Conservation (phyloP, 92 coral and sea anemone genomes). For the Parazoanthus darwini region DNA sequence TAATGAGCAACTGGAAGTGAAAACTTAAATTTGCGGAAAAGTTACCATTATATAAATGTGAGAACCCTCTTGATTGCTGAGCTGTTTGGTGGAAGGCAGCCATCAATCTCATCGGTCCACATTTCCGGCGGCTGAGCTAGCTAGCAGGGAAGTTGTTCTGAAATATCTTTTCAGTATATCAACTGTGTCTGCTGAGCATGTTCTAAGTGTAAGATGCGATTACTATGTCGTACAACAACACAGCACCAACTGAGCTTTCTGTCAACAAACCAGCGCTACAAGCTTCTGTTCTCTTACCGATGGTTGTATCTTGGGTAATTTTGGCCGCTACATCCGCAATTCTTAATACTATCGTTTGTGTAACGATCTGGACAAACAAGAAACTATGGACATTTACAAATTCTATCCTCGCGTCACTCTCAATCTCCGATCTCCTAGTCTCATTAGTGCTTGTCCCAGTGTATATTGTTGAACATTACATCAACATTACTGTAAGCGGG, state of each 20-base stretch:
- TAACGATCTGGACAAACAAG: constrained; percentile 60
- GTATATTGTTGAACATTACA: constrained; percentile 63
- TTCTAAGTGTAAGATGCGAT: background rate
- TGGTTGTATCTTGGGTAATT: constrained; percentile 64
- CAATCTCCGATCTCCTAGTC: constrained; percentile 67
- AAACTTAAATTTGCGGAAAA: background rate
- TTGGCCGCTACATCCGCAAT: constrained; percentile 66
- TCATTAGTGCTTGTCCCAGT: constrained; percentile 67
- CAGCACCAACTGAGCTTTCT: constrained; percentile 10
- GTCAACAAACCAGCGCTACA: constrained; percentile 26
- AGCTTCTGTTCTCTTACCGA: constrained; percentile 34
- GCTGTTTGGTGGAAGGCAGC: background rate
- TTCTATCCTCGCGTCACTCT: constrained; percentile 65
- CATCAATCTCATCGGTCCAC: background rate
- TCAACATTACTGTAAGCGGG: constrained; percentile 61
- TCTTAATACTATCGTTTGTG: constrained; percentile 66
- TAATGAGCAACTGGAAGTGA: background rate
- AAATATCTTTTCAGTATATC: background rate
- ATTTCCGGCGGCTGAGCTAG: background rate
- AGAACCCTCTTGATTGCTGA: background rate
- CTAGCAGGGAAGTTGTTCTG: background rate
- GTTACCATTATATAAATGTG: background rate
- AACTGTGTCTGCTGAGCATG: background rate
- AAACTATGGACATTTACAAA: constrained; percentile 77
- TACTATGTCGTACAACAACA: constrained; percentile 12